phyloP scores from a whole-genome alignment of 2,113 vertebrate species.

The Podarcis cretensis region DNA sequence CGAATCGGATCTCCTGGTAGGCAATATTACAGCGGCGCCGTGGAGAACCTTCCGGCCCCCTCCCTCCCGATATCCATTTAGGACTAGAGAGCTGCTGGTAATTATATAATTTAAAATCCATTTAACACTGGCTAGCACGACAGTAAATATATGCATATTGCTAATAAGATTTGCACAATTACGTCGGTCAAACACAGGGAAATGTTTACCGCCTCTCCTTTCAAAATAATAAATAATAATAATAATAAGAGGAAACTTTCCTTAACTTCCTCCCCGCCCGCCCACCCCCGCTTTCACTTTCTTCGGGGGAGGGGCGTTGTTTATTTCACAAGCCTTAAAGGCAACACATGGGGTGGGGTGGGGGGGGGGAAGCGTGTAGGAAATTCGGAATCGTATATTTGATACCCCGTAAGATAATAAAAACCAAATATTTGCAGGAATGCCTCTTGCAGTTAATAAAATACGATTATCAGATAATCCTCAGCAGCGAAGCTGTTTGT shows the following conservation, averaged over 20 bases:
- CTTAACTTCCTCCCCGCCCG: background rate
- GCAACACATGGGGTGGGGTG: background rate
- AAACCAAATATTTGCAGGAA: conserved; percentile 74
- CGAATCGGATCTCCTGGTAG: background rate
- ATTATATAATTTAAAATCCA: conserved; percentile 83
- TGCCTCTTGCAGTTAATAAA: conserved; percentile 73
- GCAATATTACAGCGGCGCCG: background rate
- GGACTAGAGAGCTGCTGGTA: conserved; percentile 72
- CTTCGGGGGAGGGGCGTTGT: background rate
- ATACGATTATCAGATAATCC: conserved; percentile 75
- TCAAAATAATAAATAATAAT: conserved; percentile 75
- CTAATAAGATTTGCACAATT: conserved; percentile 83
- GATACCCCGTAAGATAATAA: conserved; percentile 72
- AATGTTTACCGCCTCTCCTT: conserved; percentile 73
- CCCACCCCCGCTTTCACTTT: background rate
- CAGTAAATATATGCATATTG: conserved; percentile 83
- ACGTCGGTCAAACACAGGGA: conserved; percentile 78
- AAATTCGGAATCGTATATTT: conserved; percentile 69
- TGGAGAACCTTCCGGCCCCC: conserved; percentile 47
- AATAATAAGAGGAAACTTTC: conserved; percentile 47
- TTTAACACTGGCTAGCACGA: conserved; percentile 79
- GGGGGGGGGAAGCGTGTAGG: conserved; percentile 47
- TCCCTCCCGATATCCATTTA: conserved; percentile 78
- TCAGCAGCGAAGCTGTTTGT: conserved; percentile 69
- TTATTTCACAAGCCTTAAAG: background rate